Conservation (phyloP, 30 jellyfish, hydroid and myxozoan genomes). For the Turritopsis dohrnii region DNA sequence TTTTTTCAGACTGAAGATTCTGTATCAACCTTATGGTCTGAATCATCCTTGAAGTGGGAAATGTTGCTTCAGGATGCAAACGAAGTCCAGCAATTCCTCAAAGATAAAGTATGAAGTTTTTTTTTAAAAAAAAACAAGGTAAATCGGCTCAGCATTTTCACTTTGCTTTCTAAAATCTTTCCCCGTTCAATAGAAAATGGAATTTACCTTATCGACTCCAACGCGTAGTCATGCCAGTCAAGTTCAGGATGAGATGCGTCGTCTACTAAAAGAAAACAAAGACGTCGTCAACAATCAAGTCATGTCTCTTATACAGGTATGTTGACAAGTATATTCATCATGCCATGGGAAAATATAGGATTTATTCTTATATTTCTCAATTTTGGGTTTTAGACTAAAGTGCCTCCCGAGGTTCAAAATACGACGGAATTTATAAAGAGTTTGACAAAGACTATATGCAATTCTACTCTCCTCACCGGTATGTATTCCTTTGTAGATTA, state of each 20-base stretch:
- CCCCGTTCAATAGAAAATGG: conserved; percentile 20
- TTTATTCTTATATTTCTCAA: not conserved
- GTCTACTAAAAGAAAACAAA: not conserved
- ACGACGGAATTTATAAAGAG: not conserved
- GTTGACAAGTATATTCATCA: too few species aligned
- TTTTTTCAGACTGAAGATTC: conserved; percentile 45
- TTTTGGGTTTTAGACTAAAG: not conserved
- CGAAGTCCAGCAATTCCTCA: conserved; percentile 35
- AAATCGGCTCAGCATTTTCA: not conserved
- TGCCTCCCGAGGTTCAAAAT: conserved; percentile 7
- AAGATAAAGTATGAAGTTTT: conserved; percentile 39
- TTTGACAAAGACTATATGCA: not conserved
- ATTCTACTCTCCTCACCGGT: not conserved
- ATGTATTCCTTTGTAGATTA: not conserved
- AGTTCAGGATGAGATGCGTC: conserved; percentile 18
- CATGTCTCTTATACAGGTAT: conserved; percentile 16
- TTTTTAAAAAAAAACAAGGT: not conserved
- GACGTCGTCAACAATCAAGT: conserved; percentile 4
- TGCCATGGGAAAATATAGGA: too few species aligned
- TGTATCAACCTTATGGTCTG: conserved; percentile 44
- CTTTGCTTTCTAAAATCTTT: too few species aligned
- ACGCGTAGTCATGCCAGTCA: conserved; percentile 23
- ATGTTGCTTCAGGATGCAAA: conserved; percentile 34
- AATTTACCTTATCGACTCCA: not conserved
- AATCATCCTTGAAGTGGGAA: conserved; percentile 63